Base-by-base conservation (phyloP, 2,888 invertebrate genomes). In the Aradus depressus region DNA sequence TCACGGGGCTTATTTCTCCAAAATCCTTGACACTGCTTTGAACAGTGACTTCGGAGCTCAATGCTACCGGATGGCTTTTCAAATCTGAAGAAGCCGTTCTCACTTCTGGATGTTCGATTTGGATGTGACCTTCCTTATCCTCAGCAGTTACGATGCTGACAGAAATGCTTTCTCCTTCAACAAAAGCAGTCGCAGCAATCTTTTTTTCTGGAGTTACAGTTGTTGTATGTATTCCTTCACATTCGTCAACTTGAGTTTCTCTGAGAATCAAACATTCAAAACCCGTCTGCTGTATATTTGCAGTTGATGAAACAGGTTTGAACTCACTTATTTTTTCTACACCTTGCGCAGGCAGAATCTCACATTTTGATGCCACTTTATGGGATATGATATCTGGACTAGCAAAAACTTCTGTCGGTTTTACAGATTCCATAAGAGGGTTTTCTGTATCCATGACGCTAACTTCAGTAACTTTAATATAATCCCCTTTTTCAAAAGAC, bases 171-270 rank as follows among this genome's bases (percentile, higher is more conserved):
- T 65, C 63, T 52, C 65, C 63, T 55, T 65, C 66, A 18, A 64
- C 61, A 12, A 68, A 41, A 44, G 53, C 45, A 31, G 54, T 19
- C 39, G 53, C 54, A 42, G 70, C 71, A 23, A 64, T 67, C 62
- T 80, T 80, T 53, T 66, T 66, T 53, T 74, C 77, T 12, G 75
- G 76, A 61, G 67, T 68, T 12, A 69, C 55, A 49, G 69, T 67
- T 35, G 60, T 62, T 12, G 59, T 56, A 45, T 72, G 59, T 16
- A 59, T 61, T 42, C 63, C 67, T 70, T 81, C 81, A 55, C 70
- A 72, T 69, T 82, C 81, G 54, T 71, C 74, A 22, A 64, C 64
- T 55, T 73, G 67, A 14, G 74, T 70, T 61, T 77, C 74, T 38
- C 70, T 70, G 61, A 68, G 65, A 37, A 67, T 65, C 3, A 74